Evolutionary conservation across 2,888 invertebrate genomes (phyloP).

Genomic region (Nomada goodeniana): DNA sequence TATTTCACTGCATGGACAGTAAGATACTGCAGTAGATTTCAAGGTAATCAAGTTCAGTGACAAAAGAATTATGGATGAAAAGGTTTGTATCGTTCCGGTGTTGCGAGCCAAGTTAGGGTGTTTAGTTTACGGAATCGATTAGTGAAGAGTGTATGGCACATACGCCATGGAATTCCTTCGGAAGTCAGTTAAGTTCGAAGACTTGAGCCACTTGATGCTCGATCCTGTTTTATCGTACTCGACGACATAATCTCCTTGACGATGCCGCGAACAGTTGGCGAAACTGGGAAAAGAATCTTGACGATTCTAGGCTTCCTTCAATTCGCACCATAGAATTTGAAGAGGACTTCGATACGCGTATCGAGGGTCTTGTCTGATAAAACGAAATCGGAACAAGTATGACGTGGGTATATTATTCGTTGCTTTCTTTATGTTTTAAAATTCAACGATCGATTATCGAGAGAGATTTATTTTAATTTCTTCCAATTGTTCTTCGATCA

Average conservation of each 20-base stretch:
- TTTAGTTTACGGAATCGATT: too few relatives aligned
- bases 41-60: too few relatives aligned
- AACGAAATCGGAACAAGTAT: conserved; percentile 30
- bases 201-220: conserved; percentile 44
- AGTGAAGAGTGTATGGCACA: too few relatives aligned
- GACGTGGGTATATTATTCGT: neutral
- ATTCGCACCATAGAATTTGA: conserved; percentile 33
- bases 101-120: too few relatives aligned
- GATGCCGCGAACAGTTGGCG: conserved; percentile 55
- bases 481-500: too few relatives aligned
- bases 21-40: neutral
- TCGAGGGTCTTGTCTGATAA: conserved; percentile 15
- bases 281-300: conserved; percentile 61
- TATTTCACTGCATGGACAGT: neutral
- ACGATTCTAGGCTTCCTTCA: conserved; percentile 43
- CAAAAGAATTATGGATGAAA: too few relatives aligned
- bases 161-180: conserved; percentile 17
- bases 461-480: too few relatives aligned
- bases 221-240: conserved; percentile 48
- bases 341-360: conserved; percentile 41
- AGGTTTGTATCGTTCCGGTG: neutral
- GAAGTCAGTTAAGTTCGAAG: conserved; percentile 35
- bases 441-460: too few relatives aligned
- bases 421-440: neutral
- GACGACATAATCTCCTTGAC: conserved; percentile 56